Evolutionary conservation across 2,888 invertebrate species (phyloP), one percentile per base, ranked within the genome.

Genomic region (Emmelina monodactyla): DNA sequence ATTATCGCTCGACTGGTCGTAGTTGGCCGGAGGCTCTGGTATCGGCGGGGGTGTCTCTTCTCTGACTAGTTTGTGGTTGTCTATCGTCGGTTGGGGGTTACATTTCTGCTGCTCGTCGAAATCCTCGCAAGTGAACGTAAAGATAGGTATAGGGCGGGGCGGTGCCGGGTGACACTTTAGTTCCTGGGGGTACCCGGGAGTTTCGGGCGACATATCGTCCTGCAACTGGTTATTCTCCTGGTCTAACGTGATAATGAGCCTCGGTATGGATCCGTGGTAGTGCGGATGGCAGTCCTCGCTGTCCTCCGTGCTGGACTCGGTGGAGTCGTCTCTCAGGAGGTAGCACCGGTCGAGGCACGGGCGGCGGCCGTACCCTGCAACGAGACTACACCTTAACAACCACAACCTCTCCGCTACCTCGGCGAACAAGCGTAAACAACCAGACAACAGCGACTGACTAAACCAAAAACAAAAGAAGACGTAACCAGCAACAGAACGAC

Each of bases 101-200:
- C 51, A 46, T 2, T 55, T 44, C n/a, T 55, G 51, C 32, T 43
- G 53, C 28, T 66, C 71, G 37, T 78, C 76, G 34, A 63, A 69
- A 43, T 78, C 79, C 37, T 75, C 78, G 40, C 78, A 78, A 1
- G 76, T 78, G 42, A 78, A 78, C 0, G 76, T 69, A 42, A 79
- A 79, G 2, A 78, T 57, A 1, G 78, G 76, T 11, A 76, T 70
- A 1, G 65, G 67, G 1, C 64, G 53, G 2, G 59, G 51, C 2
- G 58, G 55, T 1, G 37, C 34, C 0, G 50, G 41, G 1, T 45
- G 47, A 32, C 45, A 49, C 32, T 53, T 53, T 5, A 70, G 44
- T 39, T 76, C 75, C n/a, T 60, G 42, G 3, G 71, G 70, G 40
- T 61, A 71, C 14, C 70, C 69, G 1, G 73, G 73, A 1, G 75